Conservation (phyloP, 2,888 invertebrate genomes). For the Bedellia somnulentella region DNA sequence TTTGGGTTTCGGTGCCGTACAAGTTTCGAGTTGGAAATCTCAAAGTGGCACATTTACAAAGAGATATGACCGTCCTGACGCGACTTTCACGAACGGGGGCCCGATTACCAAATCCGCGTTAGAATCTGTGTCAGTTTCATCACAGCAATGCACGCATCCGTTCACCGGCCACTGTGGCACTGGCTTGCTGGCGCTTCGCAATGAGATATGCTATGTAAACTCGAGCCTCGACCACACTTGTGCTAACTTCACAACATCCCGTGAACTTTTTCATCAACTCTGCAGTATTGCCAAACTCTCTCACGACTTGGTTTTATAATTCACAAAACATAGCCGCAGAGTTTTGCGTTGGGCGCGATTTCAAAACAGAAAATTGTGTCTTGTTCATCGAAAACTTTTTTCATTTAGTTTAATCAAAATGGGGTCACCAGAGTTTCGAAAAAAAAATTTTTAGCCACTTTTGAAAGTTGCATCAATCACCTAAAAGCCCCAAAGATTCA, state of each 20-base stretch:
- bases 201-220: neutral
- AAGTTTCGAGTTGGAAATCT: slow-evolving; percentile 34
- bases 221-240: neutral
- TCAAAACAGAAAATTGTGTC: too few relatives aligned
- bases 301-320: too few relatives aligned
- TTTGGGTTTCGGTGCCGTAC: slow-evolving; percentile 50
- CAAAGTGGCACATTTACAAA: slow-evolving; percentile 48
- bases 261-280: neutral
- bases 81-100: slow-evolving; percentile 56
- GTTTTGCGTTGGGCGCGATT: too few relatives aligned
- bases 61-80: slow-evolving; percentile 46
- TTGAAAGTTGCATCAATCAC: too few relatives aligned
- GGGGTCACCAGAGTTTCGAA: too few relatives aligned
- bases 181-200: too few relatives aligned
- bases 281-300: too few relatives aligned
- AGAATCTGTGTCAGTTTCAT: slow-evolving; percentile 61
- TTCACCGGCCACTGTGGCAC: slow-evolving; percentile 25
- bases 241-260: neutral
- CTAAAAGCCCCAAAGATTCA: too few relatives aligned
- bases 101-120: slow-evolving; percentile 59
- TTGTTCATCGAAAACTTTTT: too few relatives aligned
- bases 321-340: too few relatives aligned
- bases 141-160: slow-evolving; percentile 51
- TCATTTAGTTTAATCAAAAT: too few relatives aligned
- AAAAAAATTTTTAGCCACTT: too few relatives aligned